These are phyloP conservation scores for Grammomys surdaster DNA, from an alignment of 2,113 vertebrate species.

Conservation along the genomic window DNA sequence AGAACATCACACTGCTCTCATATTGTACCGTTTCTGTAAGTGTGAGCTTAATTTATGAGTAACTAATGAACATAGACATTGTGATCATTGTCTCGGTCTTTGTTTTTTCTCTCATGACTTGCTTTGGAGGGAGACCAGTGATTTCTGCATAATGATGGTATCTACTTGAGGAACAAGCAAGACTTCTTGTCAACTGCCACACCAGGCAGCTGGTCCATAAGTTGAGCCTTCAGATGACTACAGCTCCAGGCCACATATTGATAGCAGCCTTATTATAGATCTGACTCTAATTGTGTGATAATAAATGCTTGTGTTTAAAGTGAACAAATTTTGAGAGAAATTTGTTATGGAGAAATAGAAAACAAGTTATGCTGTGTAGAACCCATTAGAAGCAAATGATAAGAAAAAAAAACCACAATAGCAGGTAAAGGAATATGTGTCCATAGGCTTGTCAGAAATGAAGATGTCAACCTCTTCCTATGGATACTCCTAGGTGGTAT, in stretches of 20 bases:
- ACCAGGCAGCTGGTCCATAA: neutral
- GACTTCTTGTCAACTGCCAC: neutral
- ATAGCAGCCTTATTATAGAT: neutral
- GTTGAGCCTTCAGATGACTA: neutral
- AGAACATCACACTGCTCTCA: neutral
- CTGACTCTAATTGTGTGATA: neutral
- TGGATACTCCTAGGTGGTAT: neutral
- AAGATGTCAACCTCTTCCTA: neutral
- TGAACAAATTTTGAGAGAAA: slow-evolving; percentile 8
- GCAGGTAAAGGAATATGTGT: neutral
- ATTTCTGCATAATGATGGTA: neutral
- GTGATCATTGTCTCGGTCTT: neutral
- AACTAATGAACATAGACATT: neutral
- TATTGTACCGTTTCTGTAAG: neutral
- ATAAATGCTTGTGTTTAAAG: slow-evolving; percentile 37
- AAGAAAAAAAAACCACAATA: neutral
- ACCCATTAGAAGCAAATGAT: neutral
- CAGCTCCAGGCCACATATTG: neutral
- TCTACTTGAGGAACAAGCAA: neutral
- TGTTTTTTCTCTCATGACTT: neutral
- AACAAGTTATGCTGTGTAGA: neutral
- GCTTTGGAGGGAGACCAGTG: neutral
- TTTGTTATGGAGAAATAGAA: slow-evolving; percentile 16
- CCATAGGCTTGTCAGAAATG: neutral
- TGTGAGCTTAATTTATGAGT: neutral